Percentiles rank a stretch among this genome's conserved stretches.
Conservation (phyloP, 2,113 vertebrate genomes). For the Enhydra lutris region DNA sequence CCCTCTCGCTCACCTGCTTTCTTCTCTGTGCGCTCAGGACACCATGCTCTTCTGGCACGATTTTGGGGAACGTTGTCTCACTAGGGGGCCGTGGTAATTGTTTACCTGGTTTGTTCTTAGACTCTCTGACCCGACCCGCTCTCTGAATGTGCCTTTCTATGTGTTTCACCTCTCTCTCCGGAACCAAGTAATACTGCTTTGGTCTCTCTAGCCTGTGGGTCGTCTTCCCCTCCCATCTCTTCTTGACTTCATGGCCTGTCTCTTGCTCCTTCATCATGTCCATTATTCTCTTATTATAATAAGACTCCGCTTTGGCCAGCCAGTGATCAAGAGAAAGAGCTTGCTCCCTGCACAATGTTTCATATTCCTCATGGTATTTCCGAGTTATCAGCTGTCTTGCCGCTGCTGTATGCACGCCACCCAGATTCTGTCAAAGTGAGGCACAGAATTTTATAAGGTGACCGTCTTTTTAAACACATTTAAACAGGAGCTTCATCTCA, state of each 20-base stretch:
- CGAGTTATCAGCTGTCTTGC: slow-evolving; percentile 40
- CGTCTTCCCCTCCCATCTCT: neutral
- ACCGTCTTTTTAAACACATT: slow-evolving; percentile 8
- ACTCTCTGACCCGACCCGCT: neutral
- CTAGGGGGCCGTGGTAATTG: neutral
- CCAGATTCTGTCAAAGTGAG: slow-evolving; percentile 51
- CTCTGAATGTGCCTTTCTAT: slow-evolving; percentile 2
- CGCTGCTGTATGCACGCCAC: slow-evolving; percentile 47
- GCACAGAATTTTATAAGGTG: neutral
- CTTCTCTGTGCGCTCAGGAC: neutral
- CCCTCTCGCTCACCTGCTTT: slow-evolving; percentile 10
- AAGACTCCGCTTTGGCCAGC: slow-evolving; percentile 56
- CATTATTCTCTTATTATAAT: slow-evolving; percentile 36
- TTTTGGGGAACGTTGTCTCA: slow-evolving; percentile 6
- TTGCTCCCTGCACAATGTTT: slow-evolving; percentile 39
- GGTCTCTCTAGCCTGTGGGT: neutral
- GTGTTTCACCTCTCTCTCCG: slow-evolving; percentile 42
- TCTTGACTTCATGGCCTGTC: neutral
- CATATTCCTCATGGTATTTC: slow-evolving; percentile 42
- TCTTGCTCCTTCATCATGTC: slow-evolving; percentile 8
- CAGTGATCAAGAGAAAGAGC: slow-evolving; percentile 50
- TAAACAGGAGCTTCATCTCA: neutral
- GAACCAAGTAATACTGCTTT: neutral
- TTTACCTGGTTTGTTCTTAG: neutral
- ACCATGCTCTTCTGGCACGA: neutral